Evolutionary conservation across 2,113 vertebrate species (phyloP), one percentile per base, ranked within the genome.

Genomic region (Leptobrachium leishanense): DNA sequence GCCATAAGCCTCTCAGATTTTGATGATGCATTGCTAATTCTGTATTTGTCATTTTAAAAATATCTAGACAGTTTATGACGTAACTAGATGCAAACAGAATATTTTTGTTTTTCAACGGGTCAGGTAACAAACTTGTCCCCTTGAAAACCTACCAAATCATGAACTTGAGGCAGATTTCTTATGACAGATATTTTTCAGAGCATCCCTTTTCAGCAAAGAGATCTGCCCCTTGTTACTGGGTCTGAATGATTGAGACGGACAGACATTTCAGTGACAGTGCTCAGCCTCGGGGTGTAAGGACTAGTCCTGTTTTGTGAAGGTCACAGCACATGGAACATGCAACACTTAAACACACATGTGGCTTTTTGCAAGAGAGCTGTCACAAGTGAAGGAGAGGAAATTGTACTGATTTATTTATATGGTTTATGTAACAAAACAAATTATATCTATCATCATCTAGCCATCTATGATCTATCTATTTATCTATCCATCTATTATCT

Each of bases 181-280:
- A 85, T 91, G 90, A 90, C 87, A 89, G 86, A 82, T 90, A 90
- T 89, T 88, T 85, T 88, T 85, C 81, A 86, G 86, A 86, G 81
- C 83, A 83, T 89, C 88, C 84, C 85, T 86, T 87, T 77, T 76
- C 84, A 88, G 86, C 88, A 86, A 87, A 91, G 90, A 87, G 85
- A 85, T 85, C 85, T 85, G 85, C 85, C 83, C 83, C 74, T 82
- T 90, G 87, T 87, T 89, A 86, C 85, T 86, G 85, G 70, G 84
- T 86, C 87, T 89, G 88, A 90, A 92, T 92, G 89, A 88, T 87
- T 88, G 88, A 88, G 88, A 77, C 84, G 87, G 88, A 88, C 85
- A 86, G 86, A 90, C 85, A 84, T 87, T 86, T 87, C 82, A 80
- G 82, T 89, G 82, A 87, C 84, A 88, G 82, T 81, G 67, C 83